Evolutionary conservation across 2,797 vertebrate species (phyloP).

Genomic region (Mormyrops attenuatus): DNA sequence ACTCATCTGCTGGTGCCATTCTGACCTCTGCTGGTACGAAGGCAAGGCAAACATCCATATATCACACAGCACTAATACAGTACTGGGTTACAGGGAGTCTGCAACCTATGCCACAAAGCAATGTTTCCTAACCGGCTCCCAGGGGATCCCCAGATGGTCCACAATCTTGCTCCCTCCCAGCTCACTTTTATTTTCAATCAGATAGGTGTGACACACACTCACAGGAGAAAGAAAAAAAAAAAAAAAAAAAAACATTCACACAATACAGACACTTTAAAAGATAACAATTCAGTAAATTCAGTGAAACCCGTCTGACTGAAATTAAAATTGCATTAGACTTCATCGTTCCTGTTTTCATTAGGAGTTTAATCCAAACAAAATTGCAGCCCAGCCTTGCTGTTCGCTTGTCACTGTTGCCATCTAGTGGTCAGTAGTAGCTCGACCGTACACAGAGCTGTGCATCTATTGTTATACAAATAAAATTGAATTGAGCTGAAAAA

Average conservation of each 20-base stretch:
- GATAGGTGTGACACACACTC: not conserved
- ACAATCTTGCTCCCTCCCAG: not conserved
- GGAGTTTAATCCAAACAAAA: not conserved
- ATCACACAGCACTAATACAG: not conserved
- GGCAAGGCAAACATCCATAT: not conserved
- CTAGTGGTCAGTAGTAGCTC: slow-evolving; percentile 26
- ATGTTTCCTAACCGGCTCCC: too few species aligned
- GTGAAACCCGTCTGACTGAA: not conserved
- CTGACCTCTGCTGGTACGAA: not conserved
- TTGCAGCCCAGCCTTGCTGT: not conserved
- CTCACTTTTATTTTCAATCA: not conserved
- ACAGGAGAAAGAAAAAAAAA: not conserved
- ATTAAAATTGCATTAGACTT: not conserved
- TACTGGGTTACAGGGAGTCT: not conserved
- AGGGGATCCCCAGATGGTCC: not conserved
- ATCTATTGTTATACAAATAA: not conserved
- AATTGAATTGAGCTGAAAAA: not conserved
- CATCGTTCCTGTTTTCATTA: not conserved
- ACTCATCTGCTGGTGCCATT: not conserved
- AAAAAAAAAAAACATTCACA: not conserved
- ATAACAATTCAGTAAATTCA: not conserved
- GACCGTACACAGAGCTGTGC: not conserved
- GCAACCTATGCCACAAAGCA: not conserved
- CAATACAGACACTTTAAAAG: not conserved
- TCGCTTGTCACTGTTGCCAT: not conserved